Base-by-base conservation (phyloP, 1,140 invertebrate species). In the Drosophila funebris region DNA sequence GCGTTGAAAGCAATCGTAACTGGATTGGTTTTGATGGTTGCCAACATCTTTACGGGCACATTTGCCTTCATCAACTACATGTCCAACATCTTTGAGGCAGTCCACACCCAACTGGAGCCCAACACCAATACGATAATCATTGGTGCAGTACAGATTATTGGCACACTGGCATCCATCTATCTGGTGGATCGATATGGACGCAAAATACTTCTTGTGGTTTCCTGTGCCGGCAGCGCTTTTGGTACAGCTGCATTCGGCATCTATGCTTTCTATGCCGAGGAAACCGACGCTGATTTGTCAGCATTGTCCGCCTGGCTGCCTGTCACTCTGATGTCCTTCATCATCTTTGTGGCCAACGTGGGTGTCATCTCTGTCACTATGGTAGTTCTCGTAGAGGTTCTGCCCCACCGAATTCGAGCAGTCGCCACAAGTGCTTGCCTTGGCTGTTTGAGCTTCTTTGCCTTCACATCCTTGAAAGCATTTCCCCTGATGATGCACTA, bases 11-110 rank as follows among this genome's bases (percentile, higher is more conserved):
- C 83, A 2, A 46, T 91, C 3, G 4, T 56, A 4, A 85, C 85
- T 1, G 90, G 90, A 1, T 27, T 90, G 5, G 56, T 90, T 1
- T 53, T 91, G 1, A 89, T 91, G 78, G 54, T 90, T 6, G 73
- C 81, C 9, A 85, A 83, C 54, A 79, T 81, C 1, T 91, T 91
- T 8, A 78, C 71, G 14, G 90, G 90, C 44, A 76, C 70, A 4
- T 91, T 90, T n/a, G 78, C 90, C 13, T 68, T 91, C 27, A 81
- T 87, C 18, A 91, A 88, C 48, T 92, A 92, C 56, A 90, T 89
- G 75, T 75, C 91, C 13, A 92, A 91, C 0, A 97, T 96, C 76
- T 97, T 96, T 84, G 76, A 90, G 0, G 92, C 92, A 0, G 93
- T 96, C 1, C 94, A 94, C 3, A 94, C 94, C 0, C 87, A 85